Conservation (phyloP, 2,113 vertebrate species). For the Pipra filicauda region DNA sequence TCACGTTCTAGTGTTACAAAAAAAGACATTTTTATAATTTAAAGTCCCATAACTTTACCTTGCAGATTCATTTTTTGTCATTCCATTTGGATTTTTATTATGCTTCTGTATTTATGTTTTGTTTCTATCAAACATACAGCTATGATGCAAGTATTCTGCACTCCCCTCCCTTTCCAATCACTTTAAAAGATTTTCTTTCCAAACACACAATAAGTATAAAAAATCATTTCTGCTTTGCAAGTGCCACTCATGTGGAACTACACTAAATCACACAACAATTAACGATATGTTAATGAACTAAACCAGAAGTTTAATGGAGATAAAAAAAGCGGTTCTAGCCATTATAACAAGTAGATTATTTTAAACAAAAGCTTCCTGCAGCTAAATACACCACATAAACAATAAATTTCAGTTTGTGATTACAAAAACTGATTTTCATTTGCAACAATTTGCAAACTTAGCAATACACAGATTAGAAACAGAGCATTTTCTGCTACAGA, state of each 20-base stretch:
- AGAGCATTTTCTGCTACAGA: background rate
- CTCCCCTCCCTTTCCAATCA: background rate
- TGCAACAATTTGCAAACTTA: background rate
- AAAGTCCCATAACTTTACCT: background rate
- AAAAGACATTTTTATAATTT: background rate
- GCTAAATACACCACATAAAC: background rate
- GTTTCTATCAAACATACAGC: background rate
- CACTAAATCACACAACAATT: slow-evolving; percentile 48
- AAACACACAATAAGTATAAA: background rate
- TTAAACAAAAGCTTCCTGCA: slow-evolving; percentile 28
- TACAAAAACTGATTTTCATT: background rate
- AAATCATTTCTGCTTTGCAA: background rate
- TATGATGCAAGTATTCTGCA: background rate
- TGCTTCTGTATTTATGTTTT: background rate
- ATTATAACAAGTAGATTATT: background rate
- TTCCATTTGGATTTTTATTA: background rate
- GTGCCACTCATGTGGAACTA: background rate
- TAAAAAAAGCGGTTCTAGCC: background rate
- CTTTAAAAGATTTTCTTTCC: background rate
- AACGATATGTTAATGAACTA: slow-evolving; percentile 37
- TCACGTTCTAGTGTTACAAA: background rate
- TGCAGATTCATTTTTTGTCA: background rate
- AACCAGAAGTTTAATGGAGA: slow-evolving; percentile 36
- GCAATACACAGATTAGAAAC: background rate
- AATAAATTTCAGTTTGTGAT: background rate